Percentiles rank a stretch among this genome's conserved stretches.
Conservation (phyloP, 2,888 invertebrate species). For the Lepidocyrtoides sp. region DNA sequence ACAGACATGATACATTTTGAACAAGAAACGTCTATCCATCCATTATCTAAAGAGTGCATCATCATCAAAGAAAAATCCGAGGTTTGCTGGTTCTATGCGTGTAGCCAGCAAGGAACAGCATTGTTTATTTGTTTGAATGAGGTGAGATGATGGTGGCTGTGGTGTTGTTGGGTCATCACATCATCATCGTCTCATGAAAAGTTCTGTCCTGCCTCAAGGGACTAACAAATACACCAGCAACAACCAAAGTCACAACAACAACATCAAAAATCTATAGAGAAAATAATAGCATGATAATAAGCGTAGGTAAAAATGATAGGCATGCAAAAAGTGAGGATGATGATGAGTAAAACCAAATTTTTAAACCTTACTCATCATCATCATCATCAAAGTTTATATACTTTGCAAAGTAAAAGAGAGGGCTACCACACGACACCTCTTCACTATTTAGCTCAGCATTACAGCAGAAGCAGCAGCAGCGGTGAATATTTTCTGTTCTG, state of each 20-base stretch:
- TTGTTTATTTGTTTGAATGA: slow-evolving; percentile 53
- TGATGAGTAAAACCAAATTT: slow-evolving; percentile 8
- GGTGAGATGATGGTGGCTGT: slow-evolving; percentile 43
- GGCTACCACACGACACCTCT: slow-evolving; percentile 25
- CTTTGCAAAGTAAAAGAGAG: not conserved
- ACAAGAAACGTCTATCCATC: slow-evolving; percentile 27
- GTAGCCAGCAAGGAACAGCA: not conserved
- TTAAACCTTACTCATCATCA: not conserved
- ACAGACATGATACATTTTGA: slow-evolving; percentile 29
- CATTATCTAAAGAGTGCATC: slow-evolving; percentile 39
- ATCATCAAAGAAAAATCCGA: not conserved
- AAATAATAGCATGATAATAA: slow-evolving; percentile 16
- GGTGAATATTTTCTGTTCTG: not conserved
- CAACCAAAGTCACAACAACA: slow-evolving; percentile 29
- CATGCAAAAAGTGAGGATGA: slow-evolving; percentile 19
- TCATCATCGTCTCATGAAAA: slow-evolving; percentile 12
- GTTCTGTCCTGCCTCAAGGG: slow-evolving; percentile 69
- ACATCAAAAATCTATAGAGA: not conserved
- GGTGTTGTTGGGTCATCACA: slow-evolving; percentile 54
- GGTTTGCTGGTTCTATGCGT: not conserved
- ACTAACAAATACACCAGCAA: slow-evolving; percentile 36
- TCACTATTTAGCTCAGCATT: not conserved
- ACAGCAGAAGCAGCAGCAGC: not conserved
- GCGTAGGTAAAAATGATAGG: slow-evolving; percentile 17
- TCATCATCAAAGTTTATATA: not conserved